Percentiles rank a stretch among this genome's conserved stretches.
These are phyloP conservation scores for Morphnarchus princeps DNA, from an alignment of 2,113 vertebrate genomes.

Conservation along the genomic window DNA sequence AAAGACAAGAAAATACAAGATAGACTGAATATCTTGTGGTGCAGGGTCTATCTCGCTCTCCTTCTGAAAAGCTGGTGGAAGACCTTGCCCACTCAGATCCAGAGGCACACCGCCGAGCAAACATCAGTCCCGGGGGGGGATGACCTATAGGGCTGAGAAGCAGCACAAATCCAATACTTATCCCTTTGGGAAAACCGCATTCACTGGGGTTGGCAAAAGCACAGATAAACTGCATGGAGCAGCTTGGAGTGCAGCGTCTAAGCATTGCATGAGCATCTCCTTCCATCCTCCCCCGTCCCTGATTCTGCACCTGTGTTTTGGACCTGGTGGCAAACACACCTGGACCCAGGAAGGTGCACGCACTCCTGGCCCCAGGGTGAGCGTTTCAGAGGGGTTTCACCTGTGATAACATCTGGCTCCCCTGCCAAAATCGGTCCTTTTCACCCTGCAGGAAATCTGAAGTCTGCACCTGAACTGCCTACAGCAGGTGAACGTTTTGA, in stretches of 20 bases:
- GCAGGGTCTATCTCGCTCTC: not conserved
- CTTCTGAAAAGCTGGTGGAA: not conserved
- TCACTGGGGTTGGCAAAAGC: not conserved
- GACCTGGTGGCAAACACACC: not conserved
- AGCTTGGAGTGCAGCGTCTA: not conserved
- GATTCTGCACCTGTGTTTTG: not conserved
- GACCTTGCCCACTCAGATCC: not conserved
- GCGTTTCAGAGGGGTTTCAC: not conserved
- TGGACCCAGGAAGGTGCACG: not conserved
- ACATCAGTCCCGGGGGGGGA: not conserved
- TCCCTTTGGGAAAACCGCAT: not conserved
- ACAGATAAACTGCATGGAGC: not conserved
- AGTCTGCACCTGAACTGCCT: not conserved
- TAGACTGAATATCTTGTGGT: fast-evolving
- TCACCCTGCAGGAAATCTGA: not conserved
- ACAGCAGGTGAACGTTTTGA: not conserved
- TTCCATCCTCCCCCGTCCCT: not conserved
- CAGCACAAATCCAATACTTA: not conserved
- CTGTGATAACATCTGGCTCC: not conserved
- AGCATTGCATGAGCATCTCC: not conserved
- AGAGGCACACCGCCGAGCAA: fast-evolving
- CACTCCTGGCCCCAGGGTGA: not conserved
- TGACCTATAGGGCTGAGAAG: too few relatives aligned
- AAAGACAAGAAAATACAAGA: not conserved
- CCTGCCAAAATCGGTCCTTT: not conserved